Evolutionary conservation across 2,113 vertebrate genomes (phyloP).

Genomic region (Chamaetylas fuelleborni): DNA sequence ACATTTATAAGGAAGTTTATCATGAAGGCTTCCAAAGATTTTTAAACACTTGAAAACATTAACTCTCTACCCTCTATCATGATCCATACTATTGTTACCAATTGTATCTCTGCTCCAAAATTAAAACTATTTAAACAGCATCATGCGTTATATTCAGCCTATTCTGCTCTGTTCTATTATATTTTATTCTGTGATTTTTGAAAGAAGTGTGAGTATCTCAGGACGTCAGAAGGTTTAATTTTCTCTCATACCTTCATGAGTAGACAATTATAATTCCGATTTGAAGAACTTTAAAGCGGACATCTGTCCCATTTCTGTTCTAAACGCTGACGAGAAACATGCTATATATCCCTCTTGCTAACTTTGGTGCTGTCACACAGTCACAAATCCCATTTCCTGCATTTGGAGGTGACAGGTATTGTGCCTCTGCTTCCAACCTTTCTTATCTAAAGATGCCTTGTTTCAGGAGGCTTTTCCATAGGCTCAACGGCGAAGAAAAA

Average conservation of each 20-base stretch:
- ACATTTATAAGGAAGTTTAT: neutral
- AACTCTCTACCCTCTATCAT: neutral
- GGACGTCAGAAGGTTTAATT: constrained; percentile 13
- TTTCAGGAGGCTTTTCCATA: neutral
- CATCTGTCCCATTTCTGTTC: constrained; percentile 25
- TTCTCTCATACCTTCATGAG: constrained; percentile 1
- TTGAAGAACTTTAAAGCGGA: constrained; percentile 45
- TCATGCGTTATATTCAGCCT: neutral
- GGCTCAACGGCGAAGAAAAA: neutral
- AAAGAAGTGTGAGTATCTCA: neutral
- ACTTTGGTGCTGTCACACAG: neutral
- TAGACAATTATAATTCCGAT: constrained; percentile 35
- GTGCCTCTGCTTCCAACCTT: neutral
- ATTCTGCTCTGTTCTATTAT: neutral
- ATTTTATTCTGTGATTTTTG: neutral
- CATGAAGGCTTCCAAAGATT: neutral
- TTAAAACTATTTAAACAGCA: neutral
- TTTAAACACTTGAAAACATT: neutral
- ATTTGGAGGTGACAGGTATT: neutral
- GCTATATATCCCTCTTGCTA: constrained; percentile 1
- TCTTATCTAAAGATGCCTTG: neutral
- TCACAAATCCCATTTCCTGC: neutral
- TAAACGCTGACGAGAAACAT: neutral
- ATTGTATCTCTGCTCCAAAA: neutral
- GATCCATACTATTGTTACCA: neutral